Conservation (phyloP, 2,113 vertebrate species). For the Chamaea fasciata region DNA sequence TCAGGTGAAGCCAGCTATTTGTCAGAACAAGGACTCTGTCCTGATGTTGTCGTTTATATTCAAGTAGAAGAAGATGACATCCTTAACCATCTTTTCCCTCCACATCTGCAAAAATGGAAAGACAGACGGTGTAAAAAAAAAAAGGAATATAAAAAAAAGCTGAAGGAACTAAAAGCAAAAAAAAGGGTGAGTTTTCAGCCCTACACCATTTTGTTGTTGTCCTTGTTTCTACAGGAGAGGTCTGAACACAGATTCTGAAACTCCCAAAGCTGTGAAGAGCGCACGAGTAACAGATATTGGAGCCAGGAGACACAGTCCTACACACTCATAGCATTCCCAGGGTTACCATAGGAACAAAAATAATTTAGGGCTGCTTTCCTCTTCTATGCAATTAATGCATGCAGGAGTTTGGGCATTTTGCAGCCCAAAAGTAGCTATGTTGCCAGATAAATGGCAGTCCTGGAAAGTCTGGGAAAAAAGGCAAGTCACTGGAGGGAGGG, state of each 20-base stretch:
- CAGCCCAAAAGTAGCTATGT: neutral
- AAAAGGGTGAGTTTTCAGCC: constrained; percentile 69
- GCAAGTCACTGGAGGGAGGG: neutral
- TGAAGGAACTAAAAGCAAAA: constrained; percentile 76
- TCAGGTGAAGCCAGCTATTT: constrained; percentile 80
- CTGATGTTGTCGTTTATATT: constrained; percentile 78
- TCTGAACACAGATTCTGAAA: neutral
- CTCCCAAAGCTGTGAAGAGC: neutral
- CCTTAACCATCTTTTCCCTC: constrained; percentile 78
- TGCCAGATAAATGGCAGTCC: neutral
- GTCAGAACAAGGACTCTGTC: constrained; percentile 78
- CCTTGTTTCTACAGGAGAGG: neutral
- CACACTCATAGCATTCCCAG: neutral
- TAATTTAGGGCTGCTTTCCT: neutral
- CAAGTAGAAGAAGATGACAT: constrained; percentile 75
- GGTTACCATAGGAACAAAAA: neutral
- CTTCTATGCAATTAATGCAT: neutral
- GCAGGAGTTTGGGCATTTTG: neutral
- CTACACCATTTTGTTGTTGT: neutral
- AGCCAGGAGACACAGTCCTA: neutral
- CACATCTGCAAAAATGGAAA: constrained; percentile 77
- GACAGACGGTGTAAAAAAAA: constrained; percentile 61
- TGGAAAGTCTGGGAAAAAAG: neutral
- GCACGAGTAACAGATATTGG: neutral
- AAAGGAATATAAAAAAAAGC: constrained; percentile 62